Conservation (phyloP, 2,888 invertebrate species). For the Melanostoma scalare region DNA sequence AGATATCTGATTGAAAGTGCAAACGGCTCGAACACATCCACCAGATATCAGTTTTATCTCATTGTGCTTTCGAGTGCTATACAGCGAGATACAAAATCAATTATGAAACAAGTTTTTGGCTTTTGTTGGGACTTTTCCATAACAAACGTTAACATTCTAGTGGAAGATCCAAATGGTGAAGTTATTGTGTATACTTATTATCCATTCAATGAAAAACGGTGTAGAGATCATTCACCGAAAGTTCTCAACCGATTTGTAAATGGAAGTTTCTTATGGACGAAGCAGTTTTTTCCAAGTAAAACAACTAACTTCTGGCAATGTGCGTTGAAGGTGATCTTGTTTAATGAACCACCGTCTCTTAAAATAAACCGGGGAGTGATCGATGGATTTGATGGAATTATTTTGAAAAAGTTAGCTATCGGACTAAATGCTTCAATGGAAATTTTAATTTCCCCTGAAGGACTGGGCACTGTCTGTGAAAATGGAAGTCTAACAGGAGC, state of each 20-base stretch:
- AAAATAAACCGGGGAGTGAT: background rate
- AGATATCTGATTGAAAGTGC: background rate
- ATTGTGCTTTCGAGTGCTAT: background rate
- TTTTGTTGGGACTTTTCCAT: slow-evolving; percentile 4
- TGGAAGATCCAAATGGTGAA: background rate
- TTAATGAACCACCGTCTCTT: background rate
- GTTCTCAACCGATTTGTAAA: slow-evolving; percentile 22
- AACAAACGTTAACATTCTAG: background rate
- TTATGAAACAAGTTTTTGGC: background rate
- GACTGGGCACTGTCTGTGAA: background rate
- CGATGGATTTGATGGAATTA: background rate
- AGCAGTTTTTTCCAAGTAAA: slow-evolving; percentile 1
- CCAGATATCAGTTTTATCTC: background rate
- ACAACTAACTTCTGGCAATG: slow-evolving; percentile 7
- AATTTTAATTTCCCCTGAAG: background rate
- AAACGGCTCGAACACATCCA: background rate
- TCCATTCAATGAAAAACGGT: slow-evolving; percentile 7
- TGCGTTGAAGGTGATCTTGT: background rate
- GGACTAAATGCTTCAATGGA: background rate
- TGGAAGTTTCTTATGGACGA: background rate
- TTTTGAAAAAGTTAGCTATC: background rate
- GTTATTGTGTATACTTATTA: slow-evolving; percentile 22
- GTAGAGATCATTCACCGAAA: background rate
- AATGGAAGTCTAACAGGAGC: slow-evolving; percentile 5
- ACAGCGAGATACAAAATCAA: background rate